Percentiles rank a stretch among this genome's conserved stretches.
Evolutionary conservation across 2,888 invertebrate species (phyloP).

Genomic region (Diadegma fenestrale): DNA sequence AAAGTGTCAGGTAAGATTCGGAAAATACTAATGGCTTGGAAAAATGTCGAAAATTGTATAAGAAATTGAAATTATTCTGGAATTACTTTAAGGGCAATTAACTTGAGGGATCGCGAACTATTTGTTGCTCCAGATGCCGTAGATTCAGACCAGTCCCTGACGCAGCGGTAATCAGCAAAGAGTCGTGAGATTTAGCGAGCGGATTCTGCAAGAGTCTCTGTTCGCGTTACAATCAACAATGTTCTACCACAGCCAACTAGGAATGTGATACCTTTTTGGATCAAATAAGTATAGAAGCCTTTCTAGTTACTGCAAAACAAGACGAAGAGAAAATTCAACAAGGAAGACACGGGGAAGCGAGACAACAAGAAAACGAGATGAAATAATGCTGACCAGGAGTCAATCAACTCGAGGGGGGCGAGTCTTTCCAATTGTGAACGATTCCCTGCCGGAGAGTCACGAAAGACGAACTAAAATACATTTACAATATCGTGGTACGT

Average conservation of each 20-base stretch:
- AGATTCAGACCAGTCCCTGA: conserved; percentile 84
- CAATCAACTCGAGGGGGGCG: conserved; percentile 28
- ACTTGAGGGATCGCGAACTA: conserved; percentile 35
- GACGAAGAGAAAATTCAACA: conserved; percentile 6
- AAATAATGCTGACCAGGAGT: conserved; percentile 37
- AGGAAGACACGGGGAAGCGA: neutral
- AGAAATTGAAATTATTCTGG: too few relatives aligned
- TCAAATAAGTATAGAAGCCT: conserved; percentile 76
- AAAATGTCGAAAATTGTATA: neutral
- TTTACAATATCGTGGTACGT: conserved; percentile 55
- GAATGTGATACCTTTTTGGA: conserved; percentile 80
- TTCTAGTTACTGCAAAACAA: conserved; percentile 72
- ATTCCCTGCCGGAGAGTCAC: conserved; percentile 34
- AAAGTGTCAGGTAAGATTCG: conserved; percentile 31
- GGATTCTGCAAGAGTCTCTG: conserved; percentile 75
- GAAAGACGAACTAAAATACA: conserved; percentile 49
- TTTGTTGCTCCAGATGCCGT: conserved; percentile 80
- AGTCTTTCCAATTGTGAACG: conserved; percentile 47
- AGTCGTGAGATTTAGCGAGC: conserved; percentile 82
- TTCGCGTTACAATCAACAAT: conserved; percentile 77
- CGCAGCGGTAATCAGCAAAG: conserved; percentile 81
- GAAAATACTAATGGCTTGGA: conserved; percentile 10
- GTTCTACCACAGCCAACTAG: conserved; percentile 80
- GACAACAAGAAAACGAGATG: neutral
- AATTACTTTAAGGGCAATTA: too few relatives aligned